phyloP scores from a whole-genome alignment of 2,888 invertebrate genomes.

The Xanthorhoe spadicearia region DNA sequence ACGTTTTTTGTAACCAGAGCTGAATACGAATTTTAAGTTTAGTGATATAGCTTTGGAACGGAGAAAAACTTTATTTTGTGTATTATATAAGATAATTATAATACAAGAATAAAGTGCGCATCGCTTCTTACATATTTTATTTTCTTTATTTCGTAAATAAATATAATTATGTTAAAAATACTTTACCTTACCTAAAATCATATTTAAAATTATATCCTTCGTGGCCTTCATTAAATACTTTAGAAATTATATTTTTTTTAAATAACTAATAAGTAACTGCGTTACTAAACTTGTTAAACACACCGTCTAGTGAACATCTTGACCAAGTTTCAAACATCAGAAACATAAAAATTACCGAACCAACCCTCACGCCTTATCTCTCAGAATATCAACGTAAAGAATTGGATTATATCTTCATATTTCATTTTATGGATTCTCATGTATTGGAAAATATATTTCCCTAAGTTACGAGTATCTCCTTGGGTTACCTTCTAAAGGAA shows the following conservation, averaged over 20 bases:
- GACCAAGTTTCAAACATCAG: too few relatives aligned
- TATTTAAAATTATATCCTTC: too few relatives aligned
- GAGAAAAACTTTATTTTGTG: constrained; percentile 3
- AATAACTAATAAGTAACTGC: too few relatives aligned
- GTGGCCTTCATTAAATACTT: too few relatives aligned
- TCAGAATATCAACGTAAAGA: not conserved
- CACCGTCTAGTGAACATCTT: too few relatives aligned
- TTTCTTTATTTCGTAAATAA: not conserved
- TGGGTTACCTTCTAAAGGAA: constrained; percentile 31
- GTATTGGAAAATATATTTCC: constrained; percentile 23
- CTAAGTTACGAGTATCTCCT: constrained; percentile 27
- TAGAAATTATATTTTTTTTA: too few relatives aligned
- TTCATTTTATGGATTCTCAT: constrained; percentile 5
- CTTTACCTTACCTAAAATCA: too few relatives aligned
- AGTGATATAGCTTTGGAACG: constrained; percentile 25
- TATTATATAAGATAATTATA: not conserved
- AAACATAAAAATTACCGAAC: too few relatives aligned
- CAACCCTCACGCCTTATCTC: too few relatives aligned
- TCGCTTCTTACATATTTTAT: not conserved
- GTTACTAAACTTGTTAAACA: too few relatives aligned
- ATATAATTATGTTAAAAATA: too few relatives aligned
- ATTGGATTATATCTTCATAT: not conserved
- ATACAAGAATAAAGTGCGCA: not conserved
- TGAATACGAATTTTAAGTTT: constrained; percentile 41
- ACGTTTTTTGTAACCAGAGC: constrained; percentile 26